Conservation (phyloP, 1,140 invertebrate genomes). For the Ceratina japonica region DNA sequence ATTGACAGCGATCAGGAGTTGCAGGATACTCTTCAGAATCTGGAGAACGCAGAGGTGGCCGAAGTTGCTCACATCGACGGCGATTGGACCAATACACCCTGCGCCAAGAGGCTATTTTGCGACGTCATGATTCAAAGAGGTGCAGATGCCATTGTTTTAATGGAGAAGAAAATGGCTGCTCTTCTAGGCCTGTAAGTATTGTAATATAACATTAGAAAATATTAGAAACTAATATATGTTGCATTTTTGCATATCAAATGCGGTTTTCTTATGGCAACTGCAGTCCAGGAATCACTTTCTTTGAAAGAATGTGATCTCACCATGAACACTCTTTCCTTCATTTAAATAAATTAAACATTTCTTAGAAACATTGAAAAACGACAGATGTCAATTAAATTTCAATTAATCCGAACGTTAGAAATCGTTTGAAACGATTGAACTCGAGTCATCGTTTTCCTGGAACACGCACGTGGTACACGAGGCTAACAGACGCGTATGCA, state of each 20-base stretch:
- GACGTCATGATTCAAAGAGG: slow-evolving; percentile 84
- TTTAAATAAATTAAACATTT: no score
- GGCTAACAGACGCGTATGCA: slow-evolving; percentile 21
- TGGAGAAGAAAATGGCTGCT: slow-evolving; percentile 89
- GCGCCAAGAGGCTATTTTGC: slow-evolving; percentile 88
- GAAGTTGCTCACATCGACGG: slow-evolving; percentile 74
- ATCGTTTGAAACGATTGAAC: neutral
- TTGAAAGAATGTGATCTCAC: no score
- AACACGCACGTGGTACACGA: neutral
- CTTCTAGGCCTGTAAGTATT: slow-evolving; percentile 86
- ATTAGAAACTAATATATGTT: no score
- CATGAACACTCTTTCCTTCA: no score
- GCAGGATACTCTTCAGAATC: slow-evolving; percentile 79
- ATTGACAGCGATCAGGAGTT: slow-evolving; percentile 69
- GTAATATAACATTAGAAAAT: no score
- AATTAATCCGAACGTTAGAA: neutral
- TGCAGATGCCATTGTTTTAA: slow-evolving; percentile 83
- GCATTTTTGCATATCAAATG: no score
- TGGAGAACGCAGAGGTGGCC: slow-evolving; percentile 78
- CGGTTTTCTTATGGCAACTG: no score
- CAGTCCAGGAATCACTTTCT: neutral
- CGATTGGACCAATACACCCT: slow-evolving; percentile 86
- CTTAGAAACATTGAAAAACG: no score
- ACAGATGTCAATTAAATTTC: no score
- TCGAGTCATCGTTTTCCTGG: slow-evolving; percentile 6